Conservation (phyloP, 30 jellyfish, hydroid and myxozoan genomes). For the Cassiopea andromeda region DNA sequence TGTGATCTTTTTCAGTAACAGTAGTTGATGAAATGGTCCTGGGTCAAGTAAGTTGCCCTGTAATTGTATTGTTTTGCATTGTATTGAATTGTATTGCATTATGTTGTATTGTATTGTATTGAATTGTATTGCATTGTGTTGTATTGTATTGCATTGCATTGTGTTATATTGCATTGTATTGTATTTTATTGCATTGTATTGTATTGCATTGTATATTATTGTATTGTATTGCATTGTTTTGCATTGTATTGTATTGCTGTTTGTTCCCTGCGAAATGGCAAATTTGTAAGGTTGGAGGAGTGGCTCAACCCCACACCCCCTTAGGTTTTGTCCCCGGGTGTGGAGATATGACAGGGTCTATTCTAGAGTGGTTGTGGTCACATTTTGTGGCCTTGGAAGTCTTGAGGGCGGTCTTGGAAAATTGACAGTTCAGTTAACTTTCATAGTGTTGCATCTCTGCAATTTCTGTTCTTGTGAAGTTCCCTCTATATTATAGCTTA, state of each 20-base stretch:
- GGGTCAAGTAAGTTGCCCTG: neutral
- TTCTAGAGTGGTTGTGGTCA: too few relatives aligned
- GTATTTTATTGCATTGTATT: neutral
- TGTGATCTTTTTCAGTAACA: too few relatives aligned
- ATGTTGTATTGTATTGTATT: constrained; percentile 14
- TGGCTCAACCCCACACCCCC: too few relatives aligned
- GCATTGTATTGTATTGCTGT: constrained; percentile 22
- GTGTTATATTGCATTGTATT: neutral
- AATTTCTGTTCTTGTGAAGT: too few relatives aligned
- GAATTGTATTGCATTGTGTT: constrained; percentile 15
- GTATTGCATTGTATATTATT: neutral
- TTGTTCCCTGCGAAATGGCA: neutral
- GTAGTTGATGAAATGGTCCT: too few relatives aligned
- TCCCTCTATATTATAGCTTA: too few relatives aligned
- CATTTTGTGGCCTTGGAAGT: too few relatives aligned
- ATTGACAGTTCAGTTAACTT: too few relatives aligned
- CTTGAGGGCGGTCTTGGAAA: too few relatives aligned
- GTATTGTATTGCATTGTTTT: constrained; percentile 31
- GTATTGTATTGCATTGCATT: constrained; percentile 28
- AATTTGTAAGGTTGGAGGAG: neutral
- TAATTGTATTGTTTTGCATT: neutral
- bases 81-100: constrained; percentile 12
- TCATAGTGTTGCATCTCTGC: too few relatives aligned
- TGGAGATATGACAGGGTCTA: too few relatives aligned
- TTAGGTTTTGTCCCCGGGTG: too few relatives aligned